Base-by-base conservation (phyloP, 2,888 invertebrate species). In the Zhuqinia jingwanae region DNA sequence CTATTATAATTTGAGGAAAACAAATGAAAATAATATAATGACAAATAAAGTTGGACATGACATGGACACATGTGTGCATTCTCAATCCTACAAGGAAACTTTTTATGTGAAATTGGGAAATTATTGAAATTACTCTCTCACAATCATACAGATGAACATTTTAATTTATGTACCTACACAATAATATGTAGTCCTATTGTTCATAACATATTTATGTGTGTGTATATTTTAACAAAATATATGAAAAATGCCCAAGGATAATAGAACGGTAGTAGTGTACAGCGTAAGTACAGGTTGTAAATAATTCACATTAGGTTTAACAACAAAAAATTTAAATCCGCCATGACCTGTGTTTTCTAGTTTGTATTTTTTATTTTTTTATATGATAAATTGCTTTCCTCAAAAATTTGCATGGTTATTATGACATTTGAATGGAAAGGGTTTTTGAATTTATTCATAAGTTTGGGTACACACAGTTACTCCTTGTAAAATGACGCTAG, bases 391-490 rank as follows among this genome's bases (percentile, higher is more conserved):
- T 80, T 80, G 56, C 30, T 25, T 22, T 27, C 79, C 79, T 27
- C 65, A 80, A 36, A 70, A 47, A 63, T 79, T 80, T 80, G 56
- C 80, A 80, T 70, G 80, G 65, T 80, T 80, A 80, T 68, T 50
- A 65, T 79, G 79, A 79, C 79, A 79, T 36, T 50, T 79, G 79
- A 79, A 79, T 79, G 79, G 65, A 79, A 58, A 22, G 22, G 53
- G 36, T 17, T 45, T 36, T 36, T 80, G 53, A 80, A 80, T 80
- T 80, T 80, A 80, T 80, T 80, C 68, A 80, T 80, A 65, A 15
- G 45, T 47, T 36, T n/a, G 20, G 20, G 42, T 20, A 36, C 22
- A 63, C 27, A 30, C 50, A 27, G 25, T 20, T 60, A 36, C 36
- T 42, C 11, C 36, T 36, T 30, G 75, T 56, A 2, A 36, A 53